Base-by-base conservation (phyloP, 2,888 invertebrate genomes). In the Hypolimnas misippus region DNA sequence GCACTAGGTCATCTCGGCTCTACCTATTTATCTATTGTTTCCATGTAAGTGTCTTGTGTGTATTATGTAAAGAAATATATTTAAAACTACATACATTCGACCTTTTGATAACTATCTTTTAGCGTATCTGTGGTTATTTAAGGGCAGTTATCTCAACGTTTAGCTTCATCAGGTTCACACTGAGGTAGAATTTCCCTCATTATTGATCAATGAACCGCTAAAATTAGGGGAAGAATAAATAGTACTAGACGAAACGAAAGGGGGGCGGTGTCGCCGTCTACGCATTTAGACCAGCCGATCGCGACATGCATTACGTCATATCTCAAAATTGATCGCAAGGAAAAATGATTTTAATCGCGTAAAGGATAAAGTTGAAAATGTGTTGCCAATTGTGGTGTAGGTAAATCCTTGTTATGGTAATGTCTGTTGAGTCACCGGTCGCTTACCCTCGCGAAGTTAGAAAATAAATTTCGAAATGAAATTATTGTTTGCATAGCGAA, bases 391-490 rank as follows among this genome's bases (percentile, higher is more conserved):
- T 21, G 19, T n/a, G 2, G 12, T 14, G 33, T 33, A 35, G 49
- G 19, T 69, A 21, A 55, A 38, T 59, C 57, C 54, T 64, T 33
- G 61, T 52, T 56, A 25, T 50, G 21, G 12, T 40, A 55, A 64
- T 62, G 56, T 29, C 62, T 60, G 67, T 65, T 86, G 86, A 86
- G 74, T 86, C 86, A 85, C 74, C 83, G 86, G 86, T 86, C 86
- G 82, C 83, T 86, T 86, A 86, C 86, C 86, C 84, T 82, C 76
- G 76, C 79, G 75, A 69, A 74, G 81, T 77, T 74, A 76, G 79
- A 80, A 85, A 84, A 84, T 83, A 82, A 49, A 73, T 78, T 78
- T 71, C 33, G 56, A 70, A 70, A 66, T 63, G 46, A 60, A 68
- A 62, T 67, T 44, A 57, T 63, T 63, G 58, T 69, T 63, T 65